phyloP scores from a whole-genome alignment of 2,113 vertebrate genomes.

The Dasyornis broadbenti region DNA sequence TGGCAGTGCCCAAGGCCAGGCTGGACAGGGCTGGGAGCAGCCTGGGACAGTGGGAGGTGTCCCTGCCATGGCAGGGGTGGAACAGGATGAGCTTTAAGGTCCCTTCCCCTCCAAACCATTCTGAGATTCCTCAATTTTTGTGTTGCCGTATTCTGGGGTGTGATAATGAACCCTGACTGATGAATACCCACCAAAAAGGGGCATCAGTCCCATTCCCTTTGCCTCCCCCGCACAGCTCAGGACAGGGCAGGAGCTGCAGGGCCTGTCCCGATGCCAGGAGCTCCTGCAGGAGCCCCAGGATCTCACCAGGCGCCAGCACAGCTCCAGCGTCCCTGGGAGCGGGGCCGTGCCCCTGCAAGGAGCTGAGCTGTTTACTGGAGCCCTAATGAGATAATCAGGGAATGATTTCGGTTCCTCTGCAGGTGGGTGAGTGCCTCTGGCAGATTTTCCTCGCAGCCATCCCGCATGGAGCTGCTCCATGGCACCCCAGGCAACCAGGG shows the following conservation, averaged over 20 bases:
- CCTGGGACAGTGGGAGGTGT: fast-evolving
- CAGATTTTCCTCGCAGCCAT: not conserved
- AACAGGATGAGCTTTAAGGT: fast-evolving
- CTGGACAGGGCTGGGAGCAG: fast-evolving
- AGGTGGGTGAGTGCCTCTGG: not conserved
- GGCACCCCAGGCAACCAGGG: not conserved
- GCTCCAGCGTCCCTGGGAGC: not conserved
- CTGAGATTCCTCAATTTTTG: not conserved
- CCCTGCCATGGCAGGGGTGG: not conserved
- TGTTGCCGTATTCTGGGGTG: not conserved
- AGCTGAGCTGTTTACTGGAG: slow-evolving; percentile 32
- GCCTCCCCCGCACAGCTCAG: not conserved
- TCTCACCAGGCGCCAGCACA: not conserved
- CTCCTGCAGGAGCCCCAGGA: not conserved
- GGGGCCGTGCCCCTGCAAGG: not conserved
- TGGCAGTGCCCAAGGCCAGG: not conserved
- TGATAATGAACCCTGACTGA: not conserved
- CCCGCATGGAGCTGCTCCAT: fast-evolving
- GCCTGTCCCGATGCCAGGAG: not conserved
- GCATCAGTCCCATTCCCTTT: not conserved
- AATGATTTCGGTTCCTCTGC: not conserved
- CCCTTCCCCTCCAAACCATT: not conserved
- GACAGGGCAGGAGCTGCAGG: not conserved
- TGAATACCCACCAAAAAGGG: not conserved
- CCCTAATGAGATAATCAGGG: not conserved